Evolutionary conservation across 2,888 invertebrate species (phyloP), one percentile per base, ranked within the genome.

Genomic region (Megalurothrips usitatus): DNA sequence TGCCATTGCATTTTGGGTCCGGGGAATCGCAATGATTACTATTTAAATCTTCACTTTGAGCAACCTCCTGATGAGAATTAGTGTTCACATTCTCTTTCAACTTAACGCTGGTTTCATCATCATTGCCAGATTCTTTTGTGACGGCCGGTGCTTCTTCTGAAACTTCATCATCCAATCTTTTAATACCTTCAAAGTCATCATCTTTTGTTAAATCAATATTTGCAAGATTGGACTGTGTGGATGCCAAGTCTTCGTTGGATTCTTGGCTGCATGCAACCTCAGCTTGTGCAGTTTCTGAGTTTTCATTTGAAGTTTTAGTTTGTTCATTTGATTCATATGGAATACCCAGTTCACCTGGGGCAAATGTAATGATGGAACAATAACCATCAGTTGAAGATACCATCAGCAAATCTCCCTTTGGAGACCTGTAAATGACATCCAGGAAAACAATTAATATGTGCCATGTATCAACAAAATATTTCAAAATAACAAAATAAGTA

Each of bases 381-480:
- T 94, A 97, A 1, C 97, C 97, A 88, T 97, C 97, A 0, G 95
- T 94, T 19, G 96, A 96, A 4, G 96, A 94, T 0, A 93, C 92
- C 10, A 94, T 89, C 82, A 97, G 87, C 81, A 94, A 87, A 82
- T 89, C 88, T 0, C 96, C 96, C 88, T 97, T 94, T 17, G 89
- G 88, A 0, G 96, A 95, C 91, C 91, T 91, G 81, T 2, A 84
- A 84, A 82, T 75, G 81, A 82, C 79, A 12, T 10, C 26, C 52
- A 26, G 79, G 19, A 79, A 75, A 78, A 26, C 10, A 43, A 58
- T 63, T 49, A 28, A 80, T 28, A 26, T 49, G 47, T 81, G 11
- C 52, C 0, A n/a, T 82, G 6, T 4, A 14, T 34, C 10, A 48
- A 82, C 17, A 17, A 58, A 58, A 58, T 17, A 49, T 19, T 52